A percentile compares a stretch with the other conserved stretches of the same genome.
Evolutionary conservation across 2,797 vertebrate genomes (phyloP).

Genomic region (Eupleurogrammus muticus): DNA sequence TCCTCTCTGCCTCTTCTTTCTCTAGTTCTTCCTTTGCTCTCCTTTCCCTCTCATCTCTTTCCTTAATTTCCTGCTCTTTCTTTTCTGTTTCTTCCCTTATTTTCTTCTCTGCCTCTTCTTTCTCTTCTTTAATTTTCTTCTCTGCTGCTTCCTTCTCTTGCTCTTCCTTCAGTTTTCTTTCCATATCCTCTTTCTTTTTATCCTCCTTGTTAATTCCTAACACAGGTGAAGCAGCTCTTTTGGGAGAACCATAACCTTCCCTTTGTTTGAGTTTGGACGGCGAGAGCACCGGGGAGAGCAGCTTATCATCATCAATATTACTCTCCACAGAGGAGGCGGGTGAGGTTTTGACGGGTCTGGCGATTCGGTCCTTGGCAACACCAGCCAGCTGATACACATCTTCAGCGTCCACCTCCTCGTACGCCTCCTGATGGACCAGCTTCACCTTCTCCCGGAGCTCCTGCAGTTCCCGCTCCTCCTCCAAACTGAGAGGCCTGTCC

Average conservation of each 20-base stretch:
- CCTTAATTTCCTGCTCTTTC: conserved; percentile 49
- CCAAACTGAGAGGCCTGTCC: conserved; percentile 84
- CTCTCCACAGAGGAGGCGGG: conserved; percentile 86
- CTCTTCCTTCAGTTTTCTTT: conserved; percentile 63
- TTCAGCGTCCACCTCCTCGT: conserved; percentile 94
- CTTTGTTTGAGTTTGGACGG: conserved; percentile 79
- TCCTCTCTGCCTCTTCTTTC: conserved; percentile 44
- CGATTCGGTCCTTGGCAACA: conserved; percentile 84
- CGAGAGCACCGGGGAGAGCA: conserved; percentile 81
- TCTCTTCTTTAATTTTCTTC: conserved; percentile 51
- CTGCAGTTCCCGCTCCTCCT: conserved; percentile 85
- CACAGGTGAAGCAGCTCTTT: conserved; percentile 69
- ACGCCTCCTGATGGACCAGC: conserved; percentile 96
- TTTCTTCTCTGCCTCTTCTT: conserved; percentile 44
- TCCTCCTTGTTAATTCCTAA: conserved; percentile 64
- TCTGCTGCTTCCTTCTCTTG: conserved; percentile 68
- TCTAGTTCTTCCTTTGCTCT: conserved; percentile 17
- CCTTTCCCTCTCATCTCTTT: conserved; percentile 47
- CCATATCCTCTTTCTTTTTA: conserved; percentile 49
- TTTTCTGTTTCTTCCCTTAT: conserved; percentile 38
- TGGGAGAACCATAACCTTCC: conserved; percentile 78
- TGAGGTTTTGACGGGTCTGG: conserved; percentile 82
- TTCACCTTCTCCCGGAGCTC: conserved; percentile 96
- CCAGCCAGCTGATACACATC: conserved; percentile 93
- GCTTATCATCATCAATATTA: conserved; percentile 83